Conservation (phyloP, 2,797 vertebrate species). For the Ctenopoma multispine region DNA sequence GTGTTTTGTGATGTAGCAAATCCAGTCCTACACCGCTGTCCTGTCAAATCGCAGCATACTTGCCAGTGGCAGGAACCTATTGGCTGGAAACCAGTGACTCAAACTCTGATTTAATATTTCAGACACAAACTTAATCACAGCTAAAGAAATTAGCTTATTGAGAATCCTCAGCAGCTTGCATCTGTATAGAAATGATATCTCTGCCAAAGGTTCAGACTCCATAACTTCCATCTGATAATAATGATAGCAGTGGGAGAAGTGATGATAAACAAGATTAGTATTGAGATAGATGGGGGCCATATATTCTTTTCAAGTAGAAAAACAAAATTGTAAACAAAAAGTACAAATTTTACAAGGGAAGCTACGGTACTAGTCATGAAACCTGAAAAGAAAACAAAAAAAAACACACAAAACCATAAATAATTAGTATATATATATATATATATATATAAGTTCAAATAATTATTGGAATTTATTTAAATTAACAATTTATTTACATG, state of each 20-base stretch:
- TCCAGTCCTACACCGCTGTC: constrained; percentile 43
- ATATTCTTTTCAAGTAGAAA: too few relatives aligned
- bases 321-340: too few relatives aligned
- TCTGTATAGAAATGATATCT: constrained; percentile 34
- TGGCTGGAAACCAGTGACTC: constrained; percentile 58
- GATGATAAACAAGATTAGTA: constrained; percentile 12
- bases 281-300: too few relatives aligned
- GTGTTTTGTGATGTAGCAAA: constrained; percentile 50
- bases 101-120: constrained; percentile 67
- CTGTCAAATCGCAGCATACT: constrained; percentile 59
- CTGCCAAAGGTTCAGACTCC: constrained; percentile 28
- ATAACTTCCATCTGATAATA: constrained; percentile 11
- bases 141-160: constrained; percentile 39
- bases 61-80: constrained; percentile 58
- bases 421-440: too few relatives aligned
- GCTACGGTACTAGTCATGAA: too few relatives aligned
- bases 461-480: too few relatives aligned
- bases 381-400: too few relatives aligned
- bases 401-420: too few relatives aligned
- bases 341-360: too few relatives aligned
- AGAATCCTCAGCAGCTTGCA: constrained; percentile 25
- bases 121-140: constrained; percentile 65
- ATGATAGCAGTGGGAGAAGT: constrained; percentile 33
- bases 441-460: too few relatives aligned
- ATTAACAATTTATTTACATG: too few relatives aligned